Conservation (phyloP, 2,888 invertebrate species). For the Sympetrum striolatum region DNA sequence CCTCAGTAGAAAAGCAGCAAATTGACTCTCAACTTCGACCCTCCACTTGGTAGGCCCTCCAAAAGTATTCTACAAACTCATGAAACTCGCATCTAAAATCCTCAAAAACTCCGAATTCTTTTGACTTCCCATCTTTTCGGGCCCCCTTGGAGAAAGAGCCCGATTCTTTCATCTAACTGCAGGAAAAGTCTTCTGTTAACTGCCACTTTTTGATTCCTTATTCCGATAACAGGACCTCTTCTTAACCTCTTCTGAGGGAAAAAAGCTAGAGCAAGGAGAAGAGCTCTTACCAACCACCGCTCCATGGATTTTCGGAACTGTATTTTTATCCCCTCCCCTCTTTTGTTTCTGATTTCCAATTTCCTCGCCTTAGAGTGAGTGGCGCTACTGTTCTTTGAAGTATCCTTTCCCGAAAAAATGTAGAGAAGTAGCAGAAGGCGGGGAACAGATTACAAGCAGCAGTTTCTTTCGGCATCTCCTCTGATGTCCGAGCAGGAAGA, state of each 20-base stretch:
- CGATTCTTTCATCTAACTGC: not conserved
- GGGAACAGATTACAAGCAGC: not conserved
- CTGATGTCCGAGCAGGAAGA: not conserved
- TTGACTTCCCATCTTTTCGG: not conserved
- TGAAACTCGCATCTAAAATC: constrained; percentile 6
- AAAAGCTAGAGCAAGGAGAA: not conserved
- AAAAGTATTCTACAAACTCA: constrained; percentile 2
- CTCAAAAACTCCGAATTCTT: not conserved
- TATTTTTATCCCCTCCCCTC: not conserved
- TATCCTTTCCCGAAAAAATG: not conserved
- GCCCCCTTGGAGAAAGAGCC: not conserved
- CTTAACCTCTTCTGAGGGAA: not conserved
- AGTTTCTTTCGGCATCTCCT: not conserved
- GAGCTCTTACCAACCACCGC: not conserved
- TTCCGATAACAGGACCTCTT: not conserved
- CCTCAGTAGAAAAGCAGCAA: not conserved
- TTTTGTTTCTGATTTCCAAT: not conserved
- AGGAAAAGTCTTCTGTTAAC: not conserved
- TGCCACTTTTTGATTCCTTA: constrained; percentile 4
- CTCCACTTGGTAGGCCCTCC: not conserved
- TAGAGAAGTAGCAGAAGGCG: not conserved
- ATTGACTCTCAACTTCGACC: not conserved
- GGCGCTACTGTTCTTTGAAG: constrained; percentile 2
- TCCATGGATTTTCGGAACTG: not conserved
- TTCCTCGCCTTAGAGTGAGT: not conserved